A percentile compares a stretch with the other conserved stretches of the same genome.
Conservation (phyloP, 2,797 vertebrate species). For the Nyctibius grandis region DNA sequence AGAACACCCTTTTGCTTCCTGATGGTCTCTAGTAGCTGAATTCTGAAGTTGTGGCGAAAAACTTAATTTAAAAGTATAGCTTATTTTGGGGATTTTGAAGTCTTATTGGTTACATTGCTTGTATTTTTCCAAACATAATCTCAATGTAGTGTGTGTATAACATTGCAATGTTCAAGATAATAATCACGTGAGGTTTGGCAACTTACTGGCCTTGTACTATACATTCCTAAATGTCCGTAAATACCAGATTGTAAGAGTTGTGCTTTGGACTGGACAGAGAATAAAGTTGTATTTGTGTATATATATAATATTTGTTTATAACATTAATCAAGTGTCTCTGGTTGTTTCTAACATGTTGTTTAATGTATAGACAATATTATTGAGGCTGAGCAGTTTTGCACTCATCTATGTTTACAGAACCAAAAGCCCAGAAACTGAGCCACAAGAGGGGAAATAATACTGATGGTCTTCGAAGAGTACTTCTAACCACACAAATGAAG, state of each 20-base stretch:
- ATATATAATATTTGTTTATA: background rate
- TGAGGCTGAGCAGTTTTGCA: constrained; percentile 1
- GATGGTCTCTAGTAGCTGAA: background rate
- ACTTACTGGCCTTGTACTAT: background rate
- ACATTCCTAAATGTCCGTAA: background rate
- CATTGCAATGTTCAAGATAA: background rate
- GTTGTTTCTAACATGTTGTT: background rate
- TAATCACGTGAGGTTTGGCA: background rate
- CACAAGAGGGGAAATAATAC: constrained; percentile 78
- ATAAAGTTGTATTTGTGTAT: background rate
- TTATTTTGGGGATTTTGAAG: background rate
- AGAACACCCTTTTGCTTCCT: background rate
- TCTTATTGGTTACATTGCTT: background rate
- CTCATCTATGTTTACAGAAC: constrained; percentile 61
- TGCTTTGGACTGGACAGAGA: background rate
- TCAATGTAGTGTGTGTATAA: background rate
- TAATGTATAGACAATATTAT: background rate
- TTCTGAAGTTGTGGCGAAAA: background rate
- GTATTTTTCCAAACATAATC: background rate
- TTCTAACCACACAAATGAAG: constrained; percentile 91
- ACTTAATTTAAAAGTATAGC: background rate
- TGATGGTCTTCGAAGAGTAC: constrained; percentile 82
- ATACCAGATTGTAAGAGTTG: background rate
- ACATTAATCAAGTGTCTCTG: background rate
- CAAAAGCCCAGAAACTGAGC: constrained; percentile 77